Evolutionary conservation across 1,140 invertebrate species (phyloP).

Genomic region (Pseudomyrmex pallidus): DNA sequence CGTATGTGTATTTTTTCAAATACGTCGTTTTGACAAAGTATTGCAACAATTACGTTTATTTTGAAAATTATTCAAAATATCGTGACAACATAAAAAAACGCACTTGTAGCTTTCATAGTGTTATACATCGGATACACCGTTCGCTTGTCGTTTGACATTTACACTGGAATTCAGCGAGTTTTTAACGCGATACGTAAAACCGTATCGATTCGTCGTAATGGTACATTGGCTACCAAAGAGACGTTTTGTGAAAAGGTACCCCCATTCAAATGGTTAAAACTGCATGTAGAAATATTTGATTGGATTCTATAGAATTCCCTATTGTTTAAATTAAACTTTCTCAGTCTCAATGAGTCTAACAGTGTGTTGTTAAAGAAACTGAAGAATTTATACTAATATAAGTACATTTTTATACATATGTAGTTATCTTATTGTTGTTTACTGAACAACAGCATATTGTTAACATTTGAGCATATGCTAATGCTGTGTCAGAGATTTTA

Average conservation of each 20-base stretch:
- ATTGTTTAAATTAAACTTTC: background rate
- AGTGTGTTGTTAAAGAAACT: background rate
- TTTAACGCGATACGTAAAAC: no score
- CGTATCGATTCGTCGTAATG: constrained; percentile 63
- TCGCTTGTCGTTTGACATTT: no score
- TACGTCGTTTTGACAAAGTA: no score
- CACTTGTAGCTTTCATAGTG: no score
- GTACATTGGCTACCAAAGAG: constrained; percentile 77
- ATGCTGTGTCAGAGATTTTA: background rate
- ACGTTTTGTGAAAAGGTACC: constrained; percentile 78
- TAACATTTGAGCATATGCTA: no score
- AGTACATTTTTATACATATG: background rate
- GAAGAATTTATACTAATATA: constrained; percentile 12
- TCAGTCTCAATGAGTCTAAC: background rate
- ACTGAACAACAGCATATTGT: background rate
- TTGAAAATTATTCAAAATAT: no score
- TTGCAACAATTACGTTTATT: no score
- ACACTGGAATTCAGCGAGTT: no score
- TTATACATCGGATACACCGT: no score
- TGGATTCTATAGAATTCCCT: background rate
- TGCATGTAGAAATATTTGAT: constrained; percentile 5
- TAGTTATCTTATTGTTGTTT: background rate
- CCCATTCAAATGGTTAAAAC: constrained; percentile 26
- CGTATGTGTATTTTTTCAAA: no score
- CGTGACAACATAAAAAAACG: no score